Base-by-base conservation (phyloP, 2,113 vertebrate species). In the Eubucco bourcierii region DNA sequence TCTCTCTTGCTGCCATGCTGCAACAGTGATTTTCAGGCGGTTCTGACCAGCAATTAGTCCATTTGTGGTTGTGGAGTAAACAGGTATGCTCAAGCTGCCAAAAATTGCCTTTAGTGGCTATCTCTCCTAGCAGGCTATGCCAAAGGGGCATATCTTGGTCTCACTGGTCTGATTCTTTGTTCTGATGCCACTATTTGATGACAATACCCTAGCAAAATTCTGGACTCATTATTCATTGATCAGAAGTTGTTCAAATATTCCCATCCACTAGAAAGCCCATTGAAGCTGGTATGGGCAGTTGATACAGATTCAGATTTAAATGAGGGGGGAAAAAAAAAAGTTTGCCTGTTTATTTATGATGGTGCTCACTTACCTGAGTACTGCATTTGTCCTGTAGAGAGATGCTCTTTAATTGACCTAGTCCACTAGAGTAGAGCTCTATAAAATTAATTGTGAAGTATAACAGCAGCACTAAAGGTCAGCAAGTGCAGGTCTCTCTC, bases 381-480 rank as follows among this genome's bases (percentile, higher is more conserved):
- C 46, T 87, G 15, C 13, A 9, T 77, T 85, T 39, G 37, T 63
- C 19, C 60, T 85, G 8, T 20, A 71, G 34, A 85, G 68, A 7
- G 11, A 16, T 91, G 31, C 41, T 82, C n/a, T 91, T 93, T 80
- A 84, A 55, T 33, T 83, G 82, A 74, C 61, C 73, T 64, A 58
- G 58, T 33, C 37, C 10, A 27, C 25, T 80, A 15, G 25, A 72
- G 28, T 82, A 77, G 19, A 83, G 47, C 61, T 84, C 37, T 81
- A 37, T 78, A 80, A 88, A 91, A 88, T 83, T 52, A 87, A 80
- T 88, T 91, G 75, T 81, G 58, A 91, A 74, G 52, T 90, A 29
- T 5, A 83, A 20, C 33, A 80, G 61, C 68, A 87, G 33, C 53
- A 67, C 46, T 80, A 61, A 93, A 65, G 91, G 61, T 73, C 92